A percentile compares a stretch with the other conserved stretches of the same genome.
Conservation (phyloP, 92 coral and sea anemone species). For the Porites cylindrica region DNA sequence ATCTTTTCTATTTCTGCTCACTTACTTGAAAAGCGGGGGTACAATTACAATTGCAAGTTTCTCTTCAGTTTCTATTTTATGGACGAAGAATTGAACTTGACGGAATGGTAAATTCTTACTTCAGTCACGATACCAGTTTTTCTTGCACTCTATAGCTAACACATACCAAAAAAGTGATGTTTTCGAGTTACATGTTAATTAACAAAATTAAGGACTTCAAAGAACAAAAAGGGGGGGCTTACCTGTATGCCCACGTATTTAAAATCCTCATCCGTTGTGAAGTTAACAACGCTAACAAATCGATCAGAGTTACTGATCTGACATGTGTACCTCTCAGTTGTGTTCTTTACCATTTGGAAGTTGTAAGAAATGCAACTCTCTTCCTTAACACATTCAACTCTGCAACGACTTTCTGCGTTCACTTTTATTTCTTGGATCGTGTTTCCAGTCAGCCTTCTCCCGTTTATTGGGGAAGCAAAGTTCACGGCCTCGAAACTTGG, state of each 20-base stretch:
- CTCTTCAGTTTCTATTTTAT: too few relatives aligned
- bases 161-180: too few relatives aligned
- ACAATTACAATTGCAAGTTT: too few relatives aligned
- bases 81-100: too few relatives aligned
- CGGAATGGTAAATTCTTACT: too few relatives aligned
- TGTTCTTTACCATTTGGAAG: neutral
- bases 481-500: neutral
- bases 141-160: too few relatives aligned
- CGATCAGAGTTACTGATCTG: conserved; percentile 32
- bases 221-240: neutral
- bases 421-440: conserved; percentile 5
- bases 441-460: conserved; percentile 19
- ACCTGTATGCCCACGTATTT: conserved; percentile 17
- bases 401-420: conserved; percentile 11
- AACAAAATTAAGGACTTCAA: too few relatives aligned
- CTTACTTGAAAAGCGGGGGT: too few relatives aligned
- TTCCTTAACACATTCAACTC: conserved; percentile 4
- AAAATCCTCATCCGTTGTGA: conserved; percentile 1
- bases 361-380: conserved; percentile 32
- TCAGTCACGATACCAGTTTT: too few relatives aligned
- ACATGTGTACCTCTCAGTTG: neutral
- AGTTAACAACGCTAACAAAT: neutral
- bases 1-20: too few relatives aligned
- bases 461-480: neutral
- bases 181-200: too few relatives aligned